phyloP scores from a whole-genome alignment of 1,140 invertebrate genomes.

The Hycleus cichorii region DNA sequence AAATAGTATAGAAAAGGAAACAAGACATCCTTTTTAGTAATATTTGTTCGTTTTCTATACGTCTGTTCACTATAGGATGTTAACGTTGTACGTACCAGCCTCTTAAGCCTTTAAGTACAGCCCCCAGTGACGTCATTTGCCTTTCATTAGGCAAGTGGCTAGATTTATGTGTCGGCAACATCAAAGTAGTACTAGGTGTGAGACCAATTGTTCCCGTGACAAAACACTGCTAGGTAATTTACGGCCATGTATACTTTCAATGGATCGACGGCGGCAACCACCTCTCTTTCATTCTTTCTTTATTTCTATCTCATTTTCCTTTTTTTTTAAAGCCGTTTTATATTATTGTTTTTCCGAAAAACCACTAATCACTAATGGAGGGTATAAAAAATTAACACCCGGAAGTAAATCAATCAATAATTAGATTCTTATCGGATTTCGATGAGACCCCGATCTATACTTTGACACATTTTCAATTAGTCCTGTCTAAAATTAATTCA shows the following conservation, averaged over 20 bases:
- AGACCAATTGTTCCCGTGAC: slow-evolving; percentile 45
- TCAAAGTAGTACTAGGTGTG: slow-evolving; percentile 42
- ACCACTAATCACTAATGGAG: not conserved
- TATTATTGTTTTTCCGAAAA: not conserved
- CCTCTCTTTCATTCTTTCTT: too few relatives aligned
- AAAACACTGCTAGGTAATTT: slow-evolving; percentile 44
- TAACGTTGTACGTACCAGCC: too few relatives aligned
- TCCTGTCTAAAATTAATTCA: too few relatives aligned
- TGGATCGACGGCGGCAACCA: slow-evolving; percentile 10
- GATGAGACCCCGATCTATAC: too few relatives aligned
- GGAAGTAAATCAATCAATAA: too few relatives aligned
- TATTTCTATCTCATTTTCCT: not conserved
- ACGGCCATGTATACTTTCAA: slow-evolving; percentile 31
- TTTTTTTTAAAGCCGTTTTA: not conserved
- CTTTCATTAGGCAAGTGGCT: slow-evolving; percentile 43
- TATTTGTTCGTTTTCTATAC: too few relatives aligned
- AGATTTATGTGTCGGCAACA: slow-evolving; percentile 41
- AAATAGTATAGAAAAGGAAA: too few relatives aligned
- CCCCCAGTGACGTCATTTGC: slow-evolving; percentile 29
- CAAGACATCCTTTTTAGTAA: too few relatives aligned
- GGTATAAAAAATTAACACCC: not conserved
- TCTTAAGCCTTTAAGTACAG: not conserved
- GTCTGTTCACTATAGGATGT: too few relatives aligned
- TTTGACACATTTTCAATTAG: too few relatives aligned
- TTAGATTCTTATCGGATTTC: too few relatives aligned